Percentiles rank a stretch among this genome's conserved stretches.
phyloP scores from a whole-genome alignment of 1,140 invertebrate genomes.

The Cyrtorhinus lividipennis region DNA sequence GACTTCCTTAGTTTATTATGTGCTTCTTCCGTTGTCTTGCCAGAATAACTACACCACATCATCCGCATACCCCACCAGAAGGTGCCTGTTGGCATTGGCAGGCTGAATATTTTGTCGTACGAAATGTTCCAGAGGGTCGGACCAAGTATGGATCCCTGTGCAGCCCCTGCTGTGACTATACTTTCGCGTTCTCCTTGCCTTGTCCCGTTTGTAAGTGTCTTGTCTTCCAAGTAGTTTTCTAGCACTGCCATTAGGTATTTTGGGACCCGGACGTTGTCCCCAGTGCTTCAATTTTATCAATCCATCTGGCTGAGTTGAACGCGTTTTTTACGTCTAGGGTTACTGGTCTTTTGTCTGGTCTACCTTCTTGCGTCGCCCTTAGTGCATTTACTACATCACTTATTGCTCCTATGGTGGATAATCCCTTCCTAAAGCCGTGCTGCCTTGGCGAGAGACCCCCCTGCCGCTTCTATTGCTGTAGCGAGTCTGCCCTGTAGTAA shows the following conservation, averaged over 20 bases:
- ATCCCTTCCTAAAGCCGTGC: conserved; percentile 24
- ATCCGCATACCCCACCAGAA: conserved; percentile 11
- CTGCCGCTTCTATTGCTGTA: conserved; percentile 16
- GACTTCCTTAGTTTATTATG: conserved; percentile 19
- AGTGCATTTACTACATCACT: neutral
- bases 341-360: neutral
- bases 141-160: conserved; percentile 29
- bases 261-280: neutral
- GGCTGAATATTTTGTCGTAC: conserved; percentile 16
- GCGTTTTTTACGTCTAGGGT: conserved; percentile 16
- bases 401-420: conserved; percentile 25
- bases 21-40: conserved; percentile 10
- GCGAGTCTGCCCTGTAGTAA: conserved; percentile 19
- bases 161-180: conserved; percentile 22
- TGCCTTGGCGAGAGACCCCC: conserved; percentile 23
- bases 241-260: conserved; percentile 12
- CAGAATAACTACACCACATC: neutral
- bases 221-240: conserved; percentile 18
- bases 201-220: conserved; percentile 14
- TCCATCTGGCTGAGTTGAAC: conserved; percentile 11
- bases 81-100: neutral
- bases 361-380: neutral
- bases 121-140: conserved; percentile 28
- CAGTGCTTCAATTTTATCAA: conserved; percentile 19
- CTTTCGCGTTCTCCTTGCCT: neutral